Evolutionary conservation across 2,113 vertebrate genomes (phyloP).

Genomic region (Pyrgilauda ruficollis): DNA sequence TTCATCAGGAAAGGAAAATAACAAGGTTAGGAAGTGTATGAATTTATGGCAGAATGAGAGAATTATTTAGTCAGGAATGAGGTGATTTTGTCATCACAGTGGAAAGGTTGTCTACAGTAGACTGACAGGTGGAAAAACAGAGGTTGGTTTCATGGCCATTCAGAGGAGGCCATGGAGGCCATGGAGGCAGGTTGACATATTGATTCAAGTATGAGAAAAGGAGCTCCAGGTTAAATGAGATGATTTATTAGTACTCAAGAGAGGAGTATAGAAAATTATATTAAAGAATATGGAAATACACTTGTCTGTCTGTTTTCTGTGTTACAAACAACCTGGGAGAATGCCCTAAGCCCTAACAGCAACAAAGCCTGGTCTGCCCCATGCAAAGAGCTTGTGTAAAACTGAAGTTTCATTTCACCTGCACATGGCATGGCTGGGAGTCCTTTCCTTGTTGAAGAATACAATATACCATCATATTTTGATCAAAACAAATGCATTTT

Average conservation of each 20-base stretch:
- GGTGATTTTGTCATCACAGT: not conserved
- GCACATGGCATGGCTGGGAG: not conserved
- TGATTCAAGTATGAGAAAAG: not conserved
- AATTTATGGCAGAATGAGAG: not conserved
- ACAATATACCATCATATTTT: not conserved
- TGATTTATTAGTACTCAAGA: not conserved
- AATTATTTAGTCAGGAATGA: not conserved
- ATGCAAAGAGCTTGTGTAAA: not conserved
- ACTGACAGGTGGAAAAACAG: not conserved
- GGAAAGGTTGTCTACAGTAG: not conserved
- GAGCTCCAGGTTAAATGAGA: not conserved
- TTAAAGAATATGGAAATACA: not conserved
- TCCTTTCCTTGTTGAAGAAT: constrained; percentile 5
- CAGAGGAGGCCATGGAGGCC: not conserved
- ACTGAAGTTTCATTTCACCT: not conserved
- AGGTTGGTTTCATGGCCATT: not conserved
- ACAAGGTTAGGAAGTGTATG: not conserved
- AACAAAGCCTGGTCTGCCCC: not conserved
- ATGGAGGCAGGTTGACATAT: not conserved
- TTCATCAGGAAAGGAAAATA: not conserved
- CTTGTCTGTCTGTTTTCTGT: not conserved
- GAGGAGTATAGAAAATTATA: not conserved
- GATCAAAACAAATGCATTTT: not conserved
- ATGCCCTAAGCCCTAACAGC: not conserved
- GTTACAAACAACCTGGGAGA: not conserved